A percentile compares a stretch with the other conserved stretches of the same genome.
Evolutionary conservation across 2,888 invertebrate genomes (phyloP).

Genomic region (Buathra laborator): DNA sequence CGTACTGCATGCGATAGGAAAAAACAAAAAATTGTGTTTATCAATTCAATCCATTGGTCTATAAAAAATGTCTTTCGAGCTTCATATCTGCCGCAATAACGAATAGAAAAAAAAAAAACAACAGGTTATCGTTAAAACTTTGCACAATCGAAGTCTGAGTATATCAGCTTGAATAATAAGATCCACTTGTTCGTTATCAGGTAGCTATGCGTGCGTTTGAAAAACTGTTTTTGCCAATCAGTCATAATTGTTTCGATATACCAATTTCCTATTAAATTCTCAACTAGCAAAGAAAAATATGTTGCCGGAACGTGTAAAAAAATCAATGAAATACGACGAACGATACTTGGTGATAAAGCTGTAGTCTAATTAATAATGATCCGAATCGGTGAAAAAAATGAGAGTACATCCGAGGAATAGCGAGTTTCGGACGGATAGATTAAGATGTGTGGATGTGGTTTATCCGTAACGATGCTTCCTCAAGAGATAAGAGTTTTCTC

Average conservation of each 20-base stretch:
- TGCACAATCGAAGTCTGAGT: background rate
- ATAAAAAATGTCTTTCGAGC: background rate
- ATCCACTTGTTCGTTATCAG: too few species aligned
- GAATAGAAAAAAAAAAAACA: background rate
- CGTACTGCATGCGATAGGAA: background rate
- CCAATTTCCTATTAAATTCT: too few species aligned
- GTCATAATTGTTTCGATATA: too few species aligned
- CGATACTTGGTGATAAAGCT: background rate
- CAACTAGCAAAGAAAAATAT: too few species aligned
- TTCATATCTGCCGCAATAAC: background rate
- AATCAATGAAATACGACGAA: too few species aligned
- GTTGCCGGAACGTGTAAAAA: too few species aligned
- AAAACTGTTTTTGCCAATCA: too few species aligned
- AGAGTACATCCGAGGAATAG: conserved; percentile 2
- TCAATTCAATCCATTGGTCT: conserved; percentile 1
- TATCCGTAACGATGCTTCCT: background rate
- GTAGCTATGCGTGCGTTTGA: too few species aligned
- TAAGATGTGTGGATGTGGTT: background rate
- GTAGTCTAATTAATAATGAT: background rate
- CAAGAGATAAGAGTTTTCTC: background rate
- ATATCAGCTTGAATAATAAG: too few species aligned
- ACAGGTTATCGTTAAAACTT: background rate
- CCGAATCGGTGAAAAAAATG: background rate
- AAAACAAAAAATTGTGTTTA: conserved; percentile 16
- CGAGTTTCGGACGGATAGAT: background rate